Evolutionary conservation across 2,113 vertebrate genomes (phyloP), one percentile per base, ranked within the genome.

Genomic region (Antennarius striatus): DNA sequence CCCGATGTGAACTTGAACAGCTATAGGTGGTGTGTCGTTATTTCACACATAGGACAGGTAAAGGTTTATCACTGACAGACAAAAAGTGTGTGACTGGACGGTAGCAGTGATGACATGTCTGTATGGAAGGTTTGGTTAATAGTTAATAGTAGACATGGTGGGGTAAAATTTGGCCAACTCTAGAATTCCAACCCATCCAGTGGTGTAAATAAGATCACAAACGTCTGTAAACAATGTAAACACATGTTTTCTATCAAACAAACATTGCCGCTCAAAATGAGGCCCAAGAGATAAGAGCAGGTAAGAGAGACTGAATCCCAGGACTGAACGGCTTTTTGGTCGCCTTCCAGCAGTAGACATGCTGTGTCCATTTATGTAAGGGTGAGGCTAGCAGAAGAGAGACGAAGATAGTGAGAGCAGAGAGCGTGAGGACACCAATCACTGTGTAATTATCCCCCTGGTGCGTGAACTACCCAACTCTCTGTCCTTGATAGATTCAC

Each of bases 171-270:
- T 40, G 63, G 47, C 43, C 3, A 56, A 74, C 75, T 80, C 65
- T 46, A 49, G 72, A 75, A 87, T 75, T 86, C 70, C 73, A 79
- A 74, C 83, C 75, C 77, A 84, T 48, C 76, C 57, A 47, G 93
- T 92, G 93, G 92, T 96, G 94, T 97, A 96, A 96, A 93, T 96
- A 97, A 94, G 81, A 87, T 90, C 92, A 91, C 90, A 89, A 92
- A 82, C 86, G 92, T 94, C 92, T 94, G 94, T 93, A 93, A 94
- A 92, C 92, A 92, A 87, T 73, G 73, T 12, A 81, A 90, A 92
- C 90, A 71, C 53, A 58, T 67, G 69, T 62, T 77, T 67, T 67
- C 68, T 77, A 63, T 77, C 65, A 81, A 86, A 91, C 91, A 90
- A 83, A 91, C 90, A 92, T 81, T 89, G 90, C 79, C 66, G 85